Evolutionary conservation across 2,888 invertebrate genomes (phyloP), one percentile per base, ranked within the genome.

Genomic region (Synergus umbraculus): DNA sequence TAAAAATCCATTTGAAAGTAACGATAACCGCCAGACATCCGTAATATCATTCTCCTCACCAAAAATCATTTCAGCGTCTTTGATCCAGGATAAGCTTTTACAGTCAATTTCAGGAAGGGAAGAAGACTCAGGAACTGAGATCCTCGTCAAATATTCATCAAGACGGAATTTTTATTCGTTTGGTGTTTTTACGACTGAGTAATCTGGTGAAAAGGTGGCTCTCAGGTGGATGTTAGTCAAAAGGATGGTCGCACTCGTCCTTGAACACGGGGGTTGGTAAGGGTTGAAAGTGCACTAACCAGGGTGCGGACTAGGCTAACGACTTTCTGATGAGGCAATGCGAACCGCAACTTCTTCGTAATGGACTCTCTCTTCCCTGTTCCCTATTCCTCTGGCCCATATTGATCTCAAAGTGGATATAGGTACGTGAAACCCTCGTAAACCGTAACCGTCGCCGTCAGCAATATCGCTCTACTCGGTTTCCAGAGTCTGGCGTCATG

Each of bases 251-350:
- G 69, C 81, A 83, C 81, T 81, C 60, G 78, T 78, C 81, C 54
- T 73, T 73, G 73, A 73, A 54, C 49, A 54, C 22, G 44, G 63
- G 79, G 76, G 22, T 76, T 77, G 78, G 78, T 77, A 76, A 63
- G 76, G 83, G 78, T 79, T 78, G 79, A 82, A 80, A 77, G 78
- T 78, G 78, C 79, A 76, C 69, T 76, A 76, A 83, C 82, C 79
- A 81, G 78, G 86, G 84, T 83, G 83, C 81, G 87, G 86, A 83
- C 85, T 83, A 84, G 86, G 86, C 90, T 92, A 91, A 91, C 90
- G 92, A 92, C 91, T 91, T 91, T 91, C 89, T 91, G 91, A 92
- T 90, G 91, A 91, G 91, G 88, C 90, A 86, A 87, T 83, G 87
- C 87, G 86, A 87, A 54, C 87, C 86, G 85, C 87, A 90, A 87